A percentile compares a stretch with the other conserved stretches of the same genome.
Evolutionary conservation across 2,888 invertebrate genomes (phyloP).

Genomic region (Eristalinus sepulchralis): DNA sequence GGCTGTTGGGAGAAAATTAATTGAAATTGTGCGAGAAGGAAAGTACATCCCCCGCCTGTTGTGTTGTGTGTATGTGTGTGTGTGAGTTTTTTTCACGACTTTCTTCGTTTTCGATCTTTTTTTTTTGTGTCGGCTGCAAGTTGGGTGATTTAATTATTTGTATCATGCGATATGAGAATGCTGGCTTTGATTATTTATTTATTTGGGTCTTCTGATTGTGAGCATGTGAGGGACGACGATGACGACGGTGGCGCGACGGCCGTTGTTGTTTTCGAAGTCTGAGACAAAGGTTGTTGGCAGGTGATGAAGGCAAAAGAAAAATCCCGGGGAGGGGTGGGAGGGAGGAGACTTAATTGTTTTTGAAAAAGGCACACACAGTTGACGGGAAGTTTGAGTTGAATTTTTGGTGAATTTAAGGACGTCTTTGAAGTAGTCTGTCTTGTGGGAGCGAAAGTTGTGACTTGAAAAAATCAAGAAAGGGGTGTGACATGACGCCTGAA

Average conservation of each 20-base stretch:
- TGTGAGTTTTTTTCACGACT: slow-evolving; percentile 8
- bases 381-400: not conserved
- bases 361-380: not conserved
- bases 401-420: not conserved
- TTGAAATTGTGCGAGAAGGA: slow-evolving; percentile 59
- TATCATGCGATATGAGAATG: slow-evolving; percentile 57
- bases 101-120: slow-evolving; percentile 1
- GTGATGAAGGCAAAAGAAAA: not conserved
- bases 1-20: slow-evolving; percentile 42
- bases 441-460: no score
- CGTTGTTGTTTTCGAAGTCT: not conserved
- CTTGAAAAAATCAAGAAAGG: no score
- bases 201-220: slow-evolving; percentile 14
- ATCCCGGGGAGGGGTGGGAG: not conserved
- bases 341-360: not conserved
- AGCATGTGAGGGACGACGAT: not conserved
- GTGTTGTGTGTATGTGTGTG: not conserved
- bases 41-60: slow-evolving; percentile 2
- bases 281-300: not conserved
- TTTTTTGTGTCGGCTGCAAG: slow-evolving; percentile 27
- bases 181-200: slow-evolving; percentile 44
- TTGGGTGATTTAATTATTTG: slow-evolving; percentile 60
- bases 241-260: not conserved
- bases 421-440: no score
- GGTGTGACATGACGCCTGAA: no score